A percentile compares a stretch with the other conserved stretches of the same genome.
Evolutionary conservation across 2,888 invertebrate species (phyloP).

Genomic region (Tetragonisca angustula): DNA sequence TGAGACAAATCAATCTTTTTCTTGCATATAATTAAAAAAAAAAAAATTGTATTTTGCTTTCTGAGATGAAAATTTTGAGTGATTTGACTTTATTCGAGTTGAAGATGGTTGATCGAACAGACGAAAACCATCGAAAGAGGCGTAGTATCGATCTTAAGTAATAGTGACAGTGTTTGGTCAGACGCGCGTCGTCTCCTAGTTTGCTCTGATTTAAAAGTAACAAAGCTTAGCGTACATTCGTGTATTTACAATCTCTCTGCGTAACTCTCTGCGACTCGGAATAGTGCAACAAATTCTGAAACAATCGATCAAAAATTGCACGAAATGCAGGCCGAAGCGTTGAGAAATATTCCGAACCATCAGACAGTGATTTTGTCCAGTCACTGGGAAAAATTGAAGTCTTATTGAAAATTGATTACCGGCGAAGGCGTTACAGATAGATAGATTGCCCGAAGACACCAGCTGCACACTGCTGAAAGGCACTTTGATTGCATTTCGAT

Average conservation of each 20-base stretch:
- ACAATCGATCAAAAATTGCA: background rate
- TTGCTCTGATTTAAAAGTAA: background rate
- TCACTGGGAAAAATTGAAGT: conserved; percentile 41
- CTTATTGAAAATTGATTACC: conserved; percentile 41
- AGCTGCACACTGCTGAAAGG: background rate
- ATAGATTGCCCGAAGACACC: background rate
- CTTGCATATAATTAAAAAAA: too few relatives aligned
- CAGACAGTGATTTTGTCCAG: conserved; percentile 16
- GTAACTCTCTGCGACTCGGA: background rate
- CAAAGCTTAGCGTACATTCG: accelerated
- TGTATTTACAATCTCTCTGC: background rate
- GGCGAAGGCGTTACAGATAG: background rate
- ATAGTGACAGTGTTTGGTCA: background rate
- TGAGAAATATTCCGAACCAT: background rate
- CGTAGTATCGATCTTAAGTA: background rate
- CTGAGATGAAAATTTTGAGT: background rate
- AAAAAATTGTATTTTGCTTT: background rate
- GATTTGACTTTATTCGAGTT: background rate
- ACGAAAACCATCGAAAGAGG: background rate
- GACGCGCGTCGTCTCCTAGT: background rate
- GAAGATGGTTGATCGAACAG: too few relatives aligned
- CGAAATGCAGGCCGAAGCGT: conserved; percentile 11
- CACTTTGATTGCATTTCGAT: background rate
- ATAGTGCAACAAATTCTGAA: background rate
- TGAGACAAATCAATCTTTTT: too few relatives aligned